Evolutionary conservation across 2,888 invertebrate genomes (phyloP), one percentile per base, ranked within the genome.

Genomic region (Merodon equestris): DNA sequence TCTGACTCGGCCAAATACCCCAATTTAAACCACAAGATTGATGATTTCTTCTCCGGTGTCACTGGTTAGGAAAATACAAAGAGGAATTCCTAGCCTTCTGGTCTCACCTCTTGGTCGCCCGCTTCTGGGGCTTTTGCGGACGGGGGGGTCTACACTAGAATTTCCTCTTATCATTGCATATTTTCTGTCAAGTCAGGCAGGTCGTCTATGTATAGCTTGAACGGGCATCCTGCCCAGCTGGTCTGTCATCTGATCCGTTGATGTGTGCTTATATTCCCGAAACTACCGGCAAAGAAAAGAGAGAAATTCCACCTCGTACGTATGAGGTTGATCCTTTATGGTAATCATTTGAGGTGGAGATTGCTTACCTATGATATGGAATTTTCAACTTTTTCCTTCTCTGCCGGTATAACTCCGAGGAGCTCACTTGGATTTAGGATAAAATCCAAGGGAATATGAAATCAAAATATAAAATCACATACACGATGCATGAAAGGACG

Each of bases 11-110:
- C 67, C 77, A 73, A 77, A 77, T 63, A 72, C 67, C 74, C n/a
- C 74, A 73, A 79, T 79, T 70, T 79, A 79, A 73, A 56, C 73
- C 73, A 73, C 74, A 74, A 79, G 79, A 79, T 74, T 79, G 74
- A 79, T 79, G 74, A 60, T 74, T 79, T 50, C 68, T 73, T 68
- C 73, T 70, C 54, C 54, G 57, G 56, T 79, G 68, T 73, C 67
- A 64, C 54, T 68, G 15, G 44, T 34, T 58, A 68, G 68, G 48
- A 68, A 58, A 66, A 71, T 44, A 76, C 54, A 71, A 66, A 76
- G 70, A 64, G 75, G 70, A 71, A 76, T 70, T 76, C 60, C 64
- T 74, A 38, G 27, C 47, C 12, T 40, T 40, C 40, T 44, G 13
- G 53, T 34, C 61, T 10, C n/a, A 5, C 38, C 44, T 19, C 10